Conservation (phyloP, 2,888 invertebrate species). For the Pammene aurita region DNA sequence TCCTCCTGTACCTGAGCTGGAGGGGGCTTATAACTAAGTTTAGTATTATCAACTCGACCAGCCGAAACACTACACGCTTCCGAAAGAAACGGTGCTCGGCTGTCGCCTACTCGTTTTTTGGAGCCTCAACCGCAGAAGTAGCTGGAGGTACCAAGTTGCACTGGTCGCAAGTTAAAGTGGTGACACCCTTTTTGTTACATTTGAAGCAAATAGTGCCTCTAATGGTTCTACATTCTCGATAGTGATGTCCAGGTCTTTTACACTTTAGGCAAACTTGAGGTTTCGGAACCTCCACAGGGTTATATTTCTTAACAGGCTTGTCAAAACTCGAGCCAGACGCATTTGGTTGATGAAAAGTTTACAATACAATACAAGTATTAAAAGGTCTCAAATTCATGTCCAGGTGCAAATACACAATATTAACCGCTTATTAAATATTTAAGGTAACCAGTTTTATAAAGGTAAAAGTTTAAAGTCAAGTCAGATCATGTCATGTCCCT, state of each 20-base stretch:
- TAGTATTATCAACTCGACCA: background rate
- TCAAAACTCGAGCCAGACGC: background rate
- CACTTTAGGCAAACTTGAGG: background rate
- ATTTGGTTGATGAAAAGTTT: background rate
- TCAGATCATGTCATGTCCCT: too few species aligned
- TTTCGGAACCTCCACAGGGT: background rate
- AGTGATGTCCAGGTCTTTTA: slow-evolving; percentile 3
- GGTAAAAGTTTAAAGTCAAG: too few species aligned
- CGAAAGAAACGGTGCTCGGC: slow-evolving; percentile 13
- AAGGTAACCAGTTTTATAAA: too few species aligned
- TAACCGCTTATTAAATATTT: too few species aligned
- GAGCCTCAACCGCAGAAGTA: background rate
- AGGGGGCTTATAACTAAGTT: background rate
- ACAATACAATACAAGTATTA: too few species aligned
- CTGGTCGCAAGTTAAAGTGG: background rate
- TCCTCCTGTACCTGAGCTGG: background rate
- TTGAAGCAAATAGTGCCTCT: slow-evolving; percentile 15
- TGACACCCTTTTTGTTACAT: slow-evolving; percentile 5
- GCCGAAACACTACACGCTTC: slow-evolving; percentile 14
- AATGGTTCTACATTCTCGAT: slow-evolving; percentile 2
- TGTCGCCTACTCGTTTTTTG: slow-evolving; percentile 23
- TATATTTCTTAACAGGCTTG: background rate
- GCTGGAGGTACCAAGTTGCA: background rate
- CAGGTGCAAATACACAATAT: too few species aligned
- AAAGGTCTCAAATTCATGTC: too few species aligned